Conservation (phyloP, 2,797 vertebrate species). For the Loriculus beryllinus region DNA sequence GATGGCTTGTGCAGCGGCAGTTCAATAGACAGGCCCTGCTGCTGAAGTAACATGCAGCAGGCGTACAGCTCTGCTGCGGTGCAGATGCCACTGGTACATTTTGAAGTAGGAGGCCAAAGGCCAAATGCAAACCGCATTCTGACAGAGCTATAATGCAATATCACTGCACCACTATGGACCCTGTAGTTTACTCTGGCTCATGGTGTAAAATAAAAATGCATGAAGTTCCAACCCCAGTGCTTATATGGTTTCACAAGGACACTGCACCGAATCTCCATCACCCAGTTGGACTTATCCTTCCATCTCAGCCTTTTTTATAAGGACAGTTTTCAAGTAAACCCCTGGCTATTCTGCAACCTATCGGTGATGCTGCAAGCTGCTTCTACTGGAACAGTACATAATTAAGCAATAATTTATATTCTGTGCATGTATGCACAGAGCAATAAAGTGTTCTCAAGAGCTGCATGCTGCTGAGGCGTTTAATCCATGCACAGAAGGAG, state of each 20-base stretch:
- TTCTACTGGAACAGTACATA: constrained; percentile 61
- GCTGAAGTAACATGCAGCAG: neutral
- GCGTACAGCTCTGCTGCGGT: accelerated
- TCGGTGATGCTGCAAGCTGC: constrained; percentile 50
- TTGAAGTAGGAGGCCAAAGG: neutral
- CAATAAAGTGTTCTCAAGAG: constrained; percentile 73
- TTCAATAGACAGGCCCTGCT: neutral
- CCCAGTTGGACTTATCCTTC: neutral
- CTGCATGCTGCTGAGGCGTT: constrained; percentile 65
- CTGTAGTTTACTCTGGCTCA: neutral
- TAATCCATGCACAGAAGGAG: constrained; percentile 67
- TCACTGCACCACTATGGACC: neutral
- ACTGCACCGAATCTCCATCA: neutral
- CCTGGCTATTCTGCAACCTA: constrained; percentile 43
- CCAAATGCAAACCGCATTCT: neutral
- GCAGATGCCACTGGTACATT: neutral
- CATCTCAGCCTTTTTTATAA: neutral
- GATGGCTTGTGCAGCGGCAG: neutral
- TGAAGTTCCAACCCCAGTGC: neutral
- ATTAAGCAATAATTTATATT: constrained; percentile 76
- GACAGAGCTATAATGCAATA: neutral
- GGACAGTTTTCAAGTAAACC: constrained; percentile 52
- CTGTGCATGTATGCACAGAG: constrained; percentile 49
- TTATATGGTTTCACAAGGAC: constrained; percentile 3
- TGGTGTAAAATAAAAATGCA: neutral